Evolutionary conservation across 2,797 vertebrate species (phyloP), one percentile per base, ranked within the genome.

Genomic region (Adrianichthys oophorus): DNA sequence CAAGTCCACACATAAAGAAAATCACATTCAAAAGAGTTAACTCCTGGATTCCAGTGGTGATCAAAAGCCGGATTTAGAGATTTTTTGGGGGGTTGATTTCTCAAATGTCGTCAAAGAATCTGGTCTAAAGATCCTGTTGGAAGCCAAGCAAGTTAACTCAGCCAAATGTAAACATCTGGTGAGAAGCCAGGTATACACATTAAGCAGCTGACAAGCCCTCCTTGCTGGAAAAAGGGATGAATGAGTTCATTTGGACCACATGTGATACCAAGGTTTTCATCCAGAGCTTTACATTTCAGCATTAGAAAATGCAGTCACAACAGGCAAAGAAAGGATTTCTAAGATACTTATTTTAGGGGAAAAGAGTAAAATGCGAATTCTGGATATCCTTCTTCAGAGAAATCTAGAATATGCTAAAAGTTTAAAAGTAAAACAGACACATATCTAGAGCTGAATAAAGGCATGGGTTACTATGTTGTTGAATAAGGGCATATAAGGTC

Each of bases 371-470:
- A 85, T 89, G 85, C 83, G 78, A 86, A 85, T 82, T 88, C 85
- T 86, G 80, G 87, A 85, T 86, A 85, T 90, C 86, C 86, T 88
- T 90, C 86, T 85, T 86, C 87, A 90, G 90, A 92, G 90, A 91
- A 91, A 90, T 92, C 89, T 87, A 90, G 89, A 91, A 89, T 89
- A 85, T 86, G 83, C 83, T 89, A 85, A 71, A 90, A 70, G 68
- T 87, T 85, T 84, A 52, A 88, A 90, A 85, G 83, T 82, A 87
- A 89, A 92, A 89, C 87, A 89, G 86, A 87, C 86, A 86, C 79
- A 85, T 71, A 85, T 88, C 86, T 85, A 80, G 73, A 83, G 84
- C 89, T 89, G 77, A 88, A 80, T 87, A 80, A 68, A 85, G 86
- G 83, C 86, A 85, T 78, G 85, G 84, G 56, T 82, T 73, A 79